Base-by-base conservation (phyloP, 2,797 vertebrate species). In the Platyrinchus mystaceus region DNA sequence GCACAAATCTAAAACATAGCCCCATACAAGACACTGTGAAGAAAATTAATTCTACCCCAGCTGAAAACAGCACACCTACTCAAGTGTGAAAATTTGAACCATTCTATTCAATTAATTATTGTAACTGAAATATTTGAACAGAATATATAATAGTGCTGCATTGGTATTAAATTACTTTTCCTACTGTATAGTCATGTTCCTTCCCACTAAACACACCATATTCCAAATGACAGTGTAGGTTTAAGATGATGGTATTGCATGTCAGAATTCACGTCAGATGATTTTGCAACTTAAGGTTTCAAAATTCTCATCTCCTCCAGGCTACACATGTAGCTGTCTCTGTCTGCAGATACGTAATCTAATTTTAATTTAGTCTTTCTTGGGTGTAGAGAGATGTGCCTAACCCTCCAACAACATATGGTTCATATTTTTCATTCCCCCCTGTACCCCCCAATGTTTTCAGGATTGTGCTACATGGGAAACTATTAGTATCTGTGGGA, bases 401-500 rank as follows among this genome's bases (percentile, higher is more conserved):
- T 90, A 87, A 75, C 37, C 21, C 44, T 91, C 20, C 62, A 89
- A 49, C 46, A 96, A 94, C 93, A 97, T 96, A 94, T 95, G 95
- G 94, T 97, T 97, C 87, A 46, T 96, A 96, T 96, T 94, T 75
- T 93, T 79, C 41, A 18, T 96, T 96, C 91, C 58, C 34, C 94
- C 60, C 81, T 90, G 87, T 87, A 71, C 32, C 80, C 34, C 24
- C 53, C 98, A 97, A 97, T 97, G 93, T 86, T 97, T 98, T 98
- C 97, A 98, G 97, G 97, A 97, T 96, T 96, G 67, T 83, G 88
- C 97, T 97, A 87, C 89, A 73, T 30, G 59, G 93, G 86, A 96
- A 98, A 78, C 93, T 96, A 97, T 97, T 97, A 97, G 96, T 97
- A 96, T 85, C 86, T 96, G 64, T 78, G 77, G 87, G 94, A 97